Conservation (phyloP, 2,113 vertebrate species). For the Aphelocoma coerulescens region DNA sequence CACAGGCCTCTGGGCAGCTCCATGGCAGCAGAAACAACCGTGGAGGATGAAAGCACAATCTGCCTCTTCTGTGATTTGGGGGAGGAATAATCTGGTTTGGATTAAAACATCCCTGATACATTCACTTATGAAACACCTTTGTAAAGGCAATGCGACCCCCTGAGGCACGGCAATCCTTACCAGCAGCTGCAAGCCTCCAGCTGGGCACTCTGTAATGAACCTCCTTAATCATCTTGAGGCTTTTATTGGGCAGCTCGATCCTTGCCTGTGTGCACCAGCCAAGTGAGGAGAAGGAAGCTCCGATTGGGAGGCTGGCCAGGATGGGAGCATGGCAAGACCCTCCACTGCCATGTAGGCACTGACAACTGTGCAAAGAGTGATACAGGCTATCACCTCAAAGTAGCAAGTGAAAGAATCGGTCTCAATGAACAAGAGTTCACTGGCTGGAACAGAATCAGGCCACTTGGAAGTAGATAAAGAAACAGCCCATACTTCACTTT, state of each 20-base stretch:
- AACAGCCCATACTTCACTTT: neutral
- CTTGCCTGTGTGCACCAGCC: neutral
- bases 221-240: neutral
- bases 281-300: neutral
- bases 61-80: neutral
- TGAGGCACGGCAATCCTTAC: neutral
- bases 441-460: neutral
- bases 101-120: neutral
- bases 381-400: neutral
- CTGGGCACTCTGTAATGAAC: neutral
- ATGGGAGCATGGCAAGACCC: neutral
- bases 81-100: neutral
- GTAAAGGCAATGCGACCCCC: neutral
- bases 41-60: neutral
- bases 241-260: neutral
- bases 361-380: neutral
- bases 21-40: neutral
- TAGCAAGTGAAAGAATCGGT: neutral
- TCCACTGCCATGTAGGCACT: accelerated
- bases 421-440: neutral
- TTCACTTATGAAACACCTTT: neutral
- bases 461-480: neutral
- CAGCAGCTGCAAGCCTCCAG: neutral
- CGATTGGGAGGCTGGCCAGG: neutral
- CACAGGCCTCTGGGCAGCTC: neutral